phyloP scores from a whole-genome alignment of 1,140 invertebrate genomes.

The Lordiphosa stackelbergi region DNA sequence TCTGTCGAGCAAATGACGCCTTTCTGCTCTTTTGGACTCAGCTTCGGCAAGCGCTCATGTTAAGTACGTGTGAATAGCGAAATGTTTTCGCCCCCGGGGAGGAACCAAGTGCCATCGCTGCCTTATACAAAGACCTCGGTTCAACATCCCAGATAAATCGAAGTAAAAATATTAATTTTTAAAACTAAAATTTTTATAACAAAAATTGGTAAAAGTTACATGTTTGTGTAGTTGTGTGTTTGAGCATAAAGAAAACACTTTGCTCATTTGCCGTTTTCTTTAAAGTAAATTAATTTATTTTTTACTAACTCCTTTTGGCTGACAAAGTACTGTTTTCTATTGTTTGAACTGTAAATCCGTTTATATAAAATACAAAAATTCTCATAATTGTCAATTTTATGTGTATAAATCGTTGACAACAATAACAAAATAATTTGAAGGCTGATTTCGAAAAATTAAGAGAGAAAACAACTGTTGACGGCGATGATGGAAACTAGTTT shows the following conservation, averaged over 20 bases:
- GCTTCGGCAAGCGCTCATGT: no score
- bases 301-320: slow-evolving; percentile 44
- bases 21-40: no score
- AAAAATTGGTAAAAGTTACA: no score
- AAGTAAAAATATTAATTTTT: no score
- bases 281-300: slow-evolving; percentile 72
- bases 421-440: slow-evolving; percentile 56
- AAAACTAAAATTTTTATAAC: no score
- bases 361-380: slow-evolving; percentile 41
- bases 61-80: no score
- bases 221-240: no score
- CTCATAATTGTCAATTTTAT: slow-evolving; percentile 34
- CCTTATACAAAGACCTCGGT: no score
- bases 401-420: slow-evolving; percentile 31
- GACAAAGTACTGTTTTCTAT: slow-evolving; percentile 44
- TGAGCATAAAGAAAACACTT: slow-evolving; percentile 13
- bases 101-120: no score
- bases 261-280: slow-evolving; percentile 39
- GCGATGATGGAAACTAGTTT: slow-evolving; percentile 4
- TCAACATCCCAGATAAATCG: no score
- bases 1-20: no score
- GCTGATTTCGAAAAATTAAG: slow-evolving; percentile 35
- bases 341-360: slow-evolving; percentile 46
- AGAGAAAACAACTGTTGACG: slow-evolving; percentile 27
- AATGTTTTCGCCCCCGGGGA: no score